Evolutionary conservation across 2,797 vertebrate species (phyloP), one percentile per base, ranked within the genome.

Genomic region (Aulostomus chinensis): DNA sequence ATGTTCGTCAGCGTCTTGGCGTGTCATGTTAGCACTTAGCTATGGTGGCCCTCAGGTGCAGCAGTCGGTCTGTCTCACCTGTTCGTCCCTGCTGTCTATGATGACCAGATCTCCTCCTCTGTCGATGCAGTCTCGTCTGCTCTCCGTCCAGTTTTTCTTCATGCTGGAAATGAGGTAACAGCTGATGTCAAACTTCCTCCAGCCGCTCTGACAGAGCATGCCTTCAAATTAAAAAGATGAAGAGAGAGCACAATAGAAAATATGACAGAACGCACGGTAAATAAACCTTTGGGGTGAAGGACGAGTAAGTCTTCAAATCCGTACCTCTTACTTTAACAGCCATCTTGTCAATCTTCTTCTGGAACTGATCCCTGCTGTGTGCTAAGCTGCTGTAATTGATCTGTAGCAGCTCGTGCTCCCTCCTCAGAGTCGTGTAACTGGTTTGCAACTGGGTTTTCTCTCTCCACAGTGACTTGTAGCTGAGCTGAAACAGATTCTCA

Each of bases 41-140:
- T n/a, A n/a, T n/a, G n/a, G n/a, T n/a, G n/a, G n/a, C 24, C 24
- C 31, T 1, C 8, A 13, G n/a, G 3, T 33, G 11, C 31, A 14
- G 21, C 11, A n/a, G n/a, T n/a, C n/a, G n/a, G n/a, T 4, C 6
- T 5, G 4, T 9, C 40, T 49, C 20, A 84, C 81, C 81, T 80
- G 73, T 24, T 84, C 73, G 0, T 26, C 20, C 4, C 0, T 2
- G 28, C 9, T 64, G 22, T 81, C 9, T 3, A 81, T 41, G 26
- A 57, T 0, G 0, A 45, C 38, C 55, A 84, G 57, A 17, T 81
- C 76, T 1, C 49, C 68, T 41, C 54, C 62, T 10, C 11, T 1
- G 2, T 2, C 0, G 0, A 24, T 7, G 51, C 81, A 83, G 11
- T 36, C 21, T 0, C n/a, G 1, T 30, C 59, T 34, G 45, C 75